Percentiles rank a stretch among this genome's conserved stretches.
phyloP scores from a whole-genome alignment of 2,113 vertebrate species.

The Lipotes vexillifer region DNA sequence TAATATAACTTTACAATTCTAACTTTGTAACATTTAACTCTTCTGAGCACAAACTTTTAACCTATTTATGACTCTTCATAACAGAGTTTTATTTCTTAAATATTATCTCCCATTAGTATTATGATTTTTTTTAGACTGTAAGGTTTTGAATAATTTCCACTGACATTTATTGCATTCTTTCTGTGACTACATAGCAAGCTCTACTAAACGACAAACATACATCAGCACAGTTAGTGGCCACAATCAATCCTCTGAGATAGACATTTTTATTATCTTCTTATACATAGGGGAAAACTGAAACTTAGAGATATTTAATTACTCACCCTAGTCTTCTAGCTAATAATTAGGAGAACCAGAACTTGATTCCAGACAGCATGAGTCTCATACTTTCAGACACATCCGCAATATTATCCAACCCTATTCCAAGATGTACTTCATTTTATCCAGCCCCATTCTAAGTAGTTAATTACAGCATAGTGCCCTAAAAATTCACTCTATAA shows the following conservation, averaged over 20 bases:
- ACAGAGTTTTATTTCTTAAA: conserved; percentile 2
- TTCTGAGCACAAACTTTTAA: not conserved
- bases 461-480: not conserved
- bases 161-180: not conserved
- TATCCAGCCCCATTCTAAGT: not conserved
- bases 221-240: not conserved
- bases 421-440: not conserved
- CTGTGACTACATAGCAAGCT: not conserved
- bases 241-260: not conserved
- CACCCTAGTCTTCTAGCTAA: not conserved
- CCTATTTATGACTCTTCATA: not conserved
- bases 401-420: not conserved
- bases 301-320: not conserved
- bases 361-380: not conserved
- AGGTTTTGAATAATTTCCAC: not conserved
- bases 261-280: not conserved
- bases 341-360: not conserved
- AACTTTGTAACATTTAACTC: not conserved
- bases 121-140: not conserved
- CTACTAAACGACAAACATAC: not conserved
- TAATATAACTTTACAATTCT: not conserved
- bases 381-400: not conserved
- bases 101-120: not conserved
- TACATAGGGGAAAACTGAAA: not conserved
- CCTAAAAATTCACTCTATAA: not conserved